Evolutionary conservation across 2,113 vertebrate genomes (phyloP).

Genomic region (Danionella cerebrum): DNA sequence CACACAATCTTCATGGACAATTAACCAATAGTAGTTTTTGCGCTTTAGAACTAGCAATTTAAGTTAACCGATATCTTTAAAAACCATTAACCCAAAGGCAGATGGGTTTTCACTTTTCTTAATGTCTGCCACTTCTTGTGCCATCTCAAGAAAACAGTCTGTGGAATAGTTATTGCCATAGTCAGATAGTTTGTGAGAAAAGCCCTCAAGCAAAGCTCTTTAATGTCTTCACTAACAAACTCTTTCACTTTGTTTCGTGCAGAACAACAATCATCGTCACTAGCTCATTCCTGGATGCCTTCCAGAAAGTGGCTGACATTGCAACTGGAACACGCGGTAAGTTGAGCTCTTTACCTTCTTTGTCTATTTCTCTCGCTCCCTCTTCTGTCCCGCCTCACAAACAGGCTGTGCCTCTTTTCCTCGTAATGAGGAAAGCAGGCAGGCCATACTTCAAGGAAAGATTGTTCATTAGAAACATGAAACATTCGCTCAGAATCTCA

Average conservation of each 20-base stretch:
- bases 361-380: not conserved
- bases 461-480: not conserved
- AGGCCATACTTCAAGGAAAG: not conserved
- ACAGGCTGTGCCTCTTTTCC: not conserved
- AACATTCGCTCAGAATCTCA: not conserved
- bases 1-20: too few relatives aligned
- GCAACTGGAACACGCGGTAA: slow-evolving; percentile 73
- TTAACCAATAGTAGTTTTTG: too few relatives aligned
- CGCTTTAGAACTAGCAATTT: too few relatives aligned
- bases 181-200: not conserved
- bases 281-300: slow-evolving; percentile 72
- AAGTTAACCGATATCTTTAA: too few relatives aligned
- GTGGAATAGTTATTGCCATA: not conserved
- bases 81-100: not conserved
- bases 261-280: slow-evolving; percentile 72
- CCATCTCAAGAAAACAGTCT: not conserved
- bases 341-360: not conserved
- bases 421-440: slow-evolving; percentile 8
- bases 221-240: not conserved
- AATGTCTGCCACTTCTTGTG: not conserved
- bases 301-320: slow-evolving; percentile 78
- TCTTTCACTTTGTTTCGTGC: slow-evolving; percentile 33
- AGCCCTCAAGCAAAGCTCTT: not conserved
- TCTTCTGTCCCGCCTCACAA: not conserved
- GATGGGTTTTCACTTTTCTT: not conserved